Evolutionary conservation across 2,888 invertebrate species (phyloP), one percentile per base, ranked within the genome.

Genomic region (Branchellion lobata): DNA sequence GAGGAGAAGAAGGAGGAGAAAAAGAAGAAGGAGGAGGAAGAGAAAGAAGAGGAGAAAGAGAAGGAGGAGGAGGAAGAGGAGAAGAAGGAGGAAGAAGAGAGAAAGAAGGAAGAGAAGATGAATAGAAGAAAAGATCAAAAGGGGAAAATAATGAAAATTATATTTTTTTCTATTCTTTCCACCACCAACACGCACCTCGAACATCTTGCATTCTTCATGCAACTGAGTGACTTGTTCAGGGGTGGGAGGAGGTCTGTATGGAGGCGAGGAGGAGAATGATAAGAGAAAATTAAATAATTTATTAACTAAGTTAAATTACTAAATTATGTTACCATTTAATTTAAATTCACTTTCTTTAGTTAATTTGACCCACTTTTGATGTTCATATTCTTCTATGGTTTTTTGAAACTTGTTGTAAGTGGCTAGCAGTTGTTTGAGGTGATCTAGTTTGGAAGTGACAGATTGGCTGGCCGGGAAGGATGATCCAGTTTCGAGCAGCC

Each of bases 401-500:
- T 27, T 24, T 33, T 75, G 47, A 14, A 75, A 31, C n/a, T 53
- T 27, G 21, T 53, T 40, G 31, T 21, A 75, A 5, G 33, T 40
- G 11, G 24, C 14, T 21, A 75, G 24, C 2, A 75, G 53, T 51
- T 18, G 24, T 18, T 53, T 40, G n/a, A 75, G 31, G 27, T 53
- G 53, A 5, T 1, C 53, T 40, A 53, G 31, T 51, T 75, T 75
- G 14, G 24, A 1, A 29, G 75, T 21, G 33, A 40, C 51, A 8
- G 53, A 51, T 24, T 40, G 51, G 31, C 53, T 47, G 47, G 1
- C 5, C 1, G 75, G 51, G 31, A 75, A 53, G n/a, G 11, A 21
- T 29, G 40, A 31, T 5, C 75, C 75, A 1, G 75, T 75, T 31
- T 75, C 51, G n/a, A 53, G 18, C 14, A 75, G 51, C 33, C 75